Percentiles rank a stretch among this genome's conserved stretches.
Evolutionary conservation across 2,797 vertebrate species (phyloP).

Genomic region (Morelia viridis): DNA sequence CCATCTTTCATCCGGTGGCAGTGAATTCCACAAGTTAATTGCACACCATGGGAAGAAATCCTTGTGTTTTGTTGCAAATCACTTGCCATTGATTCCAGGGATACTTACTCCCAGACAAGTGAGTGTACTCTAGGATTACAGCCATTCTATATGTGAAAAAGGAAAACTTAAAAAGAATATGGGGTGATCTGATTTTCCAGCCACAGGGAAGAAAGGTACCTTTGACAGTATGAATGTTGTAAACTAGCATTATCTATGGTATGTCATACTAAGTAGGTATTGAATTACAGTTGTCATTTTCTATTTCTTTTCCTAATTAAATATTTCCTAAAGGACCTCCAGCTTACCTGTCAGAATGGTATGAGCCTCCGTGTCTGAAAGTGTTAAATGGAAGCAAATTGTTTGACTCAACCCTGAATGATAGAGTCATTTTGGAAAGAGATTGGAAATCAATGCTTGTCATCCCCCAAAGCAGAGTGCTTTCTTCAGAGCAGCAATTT

Average conservation of each 20-base stretch:
- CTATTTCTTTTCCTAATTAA: slow-evolving; percentile 74
- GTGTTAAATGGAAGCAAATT: slow-evolving; percentile 71
- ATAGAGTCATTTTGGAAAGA: slow-evolving; percentile 72
- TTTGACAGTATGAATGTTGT: slow-evolving; percentile 26
- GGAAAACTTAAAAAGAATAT: background rate
- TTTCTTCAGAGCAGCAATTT: slow-evolving; percentile 72
- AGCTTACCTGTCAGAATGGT: slow-evolving; percentile 66
- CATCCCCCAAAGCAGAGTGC: slow-evolving; percentile 60
- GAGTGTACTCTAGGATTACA: background rate
- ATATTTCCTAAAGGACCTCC: slow-evolving; percentile 67
- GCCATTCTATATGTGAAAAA: background rate
- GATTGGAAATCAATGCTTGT: slow-evolving; percentile 80
- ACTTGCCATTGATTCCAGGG: background rate
- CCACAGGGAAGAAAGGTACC: background rate
- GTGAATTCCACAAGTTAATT: background rate
- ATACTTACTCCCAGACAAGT: background rate
- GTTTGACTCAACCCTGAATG: slow-evolving; percentile 63
- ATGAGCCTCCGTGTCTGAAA: slow-evolving; percentile 61
- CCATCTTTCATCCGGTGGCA: background rate
- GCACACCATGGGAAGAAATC: background rate
- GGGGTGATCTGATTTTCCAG: too few relatives aligned
- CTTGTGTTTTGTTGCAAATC: background rate
- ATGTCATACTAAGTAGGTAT: slow-evolving; percentile 50
- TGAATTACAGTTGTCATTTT: slow-evolving; percentile 71
- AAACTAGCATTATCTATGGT: too few relatives aligned